Evolutionary conservation across 2,113 vertebrate genomes (phyloP).

Genomic region (Symphodus melops): DNA sequence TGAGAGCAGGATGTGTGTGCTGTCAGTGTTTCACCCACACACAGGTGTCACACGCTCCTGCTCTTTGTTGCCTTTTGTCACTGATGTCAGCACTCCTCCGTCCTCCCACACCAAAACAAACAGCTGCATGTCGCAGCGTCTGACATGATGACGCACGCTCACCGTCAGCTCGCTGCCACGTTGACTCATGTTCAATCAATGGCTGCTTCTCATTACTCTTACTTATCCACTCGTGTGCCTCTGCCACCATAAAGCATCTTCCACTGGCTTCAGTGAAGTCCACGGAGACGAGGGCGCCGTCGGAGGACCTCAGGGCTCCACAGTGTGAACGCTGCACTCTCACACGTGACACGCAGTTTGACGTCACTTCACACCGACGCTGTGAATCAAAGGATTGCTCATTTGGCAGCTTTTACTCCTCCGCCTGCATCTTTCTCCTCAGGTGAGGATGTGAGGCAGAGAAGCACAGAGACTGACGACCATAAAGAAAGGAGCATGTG

Average conservation of each 20-base stretch:
- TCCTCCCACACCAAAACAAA: constrained; percentile 3
- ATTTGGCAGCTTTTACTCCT: not conserved
- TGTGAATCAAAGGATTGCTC: not conserved
- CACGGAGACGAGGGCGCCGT: not conserved
- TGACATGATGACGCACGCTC: constrained; percentile 13
- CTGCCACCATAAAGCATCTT: not conserved
- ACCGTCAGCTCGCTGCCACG: not conserved
- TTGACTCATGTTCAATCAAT: constrained; percentile 2
- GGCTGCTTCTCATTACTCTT: not conserved
- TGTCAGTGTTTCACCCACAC: constrained; percentile 13
- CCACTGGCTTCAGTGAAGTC: not conserved
- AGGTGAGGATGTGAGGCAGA: too few species aligned
- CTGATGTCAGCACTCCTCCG: not conserved
- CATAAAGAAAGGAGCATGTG: not conserved
- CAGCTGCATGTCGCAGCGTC: constrained; percentile 21
- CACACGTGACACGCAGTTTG: not conserved
- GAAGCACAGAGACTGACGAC: too few species aligned
- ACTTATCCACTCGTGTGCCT: not conserved
- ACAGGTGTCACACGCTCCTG: constrained; percentile 11
- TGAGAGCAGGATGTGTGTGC: not conserved
- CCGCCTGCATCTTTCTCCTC: not conserved
- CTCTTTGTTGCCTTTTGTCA: constrained; percentile 14
- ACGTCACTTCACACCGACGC: not conserved
- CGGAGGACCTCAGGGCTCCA: not conserved
- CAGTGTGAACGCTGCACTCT: not conserved